Evolutionary conservation across 2,888 invertebrate genomes (phyloP).

Genomic region (Cosmopolites sordidus): DNA sequence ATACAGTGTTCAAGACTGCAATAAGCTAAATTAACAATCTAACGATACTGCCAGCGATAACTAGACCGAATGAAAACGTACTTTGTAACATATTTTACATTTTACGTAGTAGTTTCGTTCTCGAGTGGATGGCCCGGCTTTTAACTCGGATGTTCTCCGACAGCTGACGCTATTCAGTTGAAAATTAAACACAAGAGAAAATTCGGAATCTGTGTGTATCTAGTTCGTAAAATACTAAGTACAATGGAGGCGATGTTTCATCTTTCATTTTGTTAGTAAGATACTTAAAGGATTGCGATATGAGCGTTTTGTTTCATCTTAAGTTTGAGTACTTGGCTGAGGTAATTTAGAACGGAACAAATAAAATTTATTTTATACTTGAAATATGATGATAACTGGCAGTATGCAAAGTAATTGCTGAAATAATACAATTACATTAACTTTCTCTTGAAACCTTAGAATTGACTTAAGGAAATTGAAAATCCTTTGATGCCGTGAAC

Average conservation of each 20-base stretch:
- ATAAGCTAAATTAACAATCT: slow-evolving; percentile 1
- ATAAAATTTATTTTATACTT: no score
- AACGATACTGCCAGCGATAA: not conserved
- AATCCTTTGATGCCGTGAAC: no score
- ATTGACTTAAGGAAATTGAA: no score
- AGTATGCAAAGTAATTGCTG: no score
- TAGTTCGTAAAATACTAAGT: slow-evolving; percentile 13
- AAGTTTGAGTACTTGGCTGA: no score
- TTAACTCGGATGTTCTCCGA: slow-evolving; percentile 14
- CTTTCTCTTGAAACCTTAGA: no score
- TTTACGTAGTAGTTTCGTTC: slow-evolving; percentile 10
- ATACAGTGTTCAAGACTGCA: not conserved
- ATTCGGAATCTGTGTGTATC: slow-evolving; percentile 11
- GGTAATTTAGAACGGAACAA: no score
- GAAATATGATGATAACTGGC: no score
- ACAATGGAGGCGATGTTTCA: slow-evolving; percentile 3
- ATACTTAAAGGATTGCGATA: no score
- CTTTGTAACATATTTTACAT: slow-evolving; percentile 14
- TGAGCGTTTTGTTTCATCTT: no score
- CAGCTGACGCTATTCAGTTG: slow-evolving; percentile 14
- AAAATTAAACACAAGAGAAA: slow-evolving; percentile 20
- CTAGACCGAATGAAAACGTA: slow-evolving; percentile 6
- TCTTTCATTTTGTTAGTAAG: not conserved
- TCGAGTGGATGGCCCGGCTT: slow-evolving; percentile 11
- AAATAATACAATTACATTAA: no score